A percentile compares a stretch with the other conserved stretches of the same genome.
These are phyloP conservation scores for Drosophila cracens DNA, from an alignment of 2,888 invertebrate species.

Conservation along the genomic window DNA sequence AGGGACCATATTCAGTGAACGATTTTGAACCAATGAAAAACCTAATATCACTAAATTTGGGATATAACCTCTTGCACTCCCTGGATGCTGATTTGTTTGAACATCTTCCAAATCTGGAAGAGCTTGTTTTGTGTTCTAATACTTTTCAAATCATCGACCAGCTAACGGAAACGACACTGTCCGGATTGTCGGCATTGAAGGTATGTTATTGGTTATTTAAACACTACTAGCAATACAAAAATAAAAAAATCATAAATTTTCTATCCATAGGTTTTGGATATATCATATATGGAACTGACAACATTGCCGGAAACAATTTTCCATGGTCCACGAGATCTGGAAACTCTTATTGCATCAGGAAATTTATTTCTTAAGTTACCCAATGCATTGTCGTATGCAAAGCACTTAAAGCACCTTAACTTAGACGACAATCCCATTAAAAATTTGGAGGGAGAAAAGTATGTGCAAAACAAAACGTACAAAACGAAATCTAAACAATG, in stretches of 20 bases:
- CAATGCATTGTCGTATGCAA: constrained; percentile 87
- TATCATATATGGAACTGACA: constrained; percentile 88
- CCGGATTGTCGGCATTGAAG: constrained; percentile 88
- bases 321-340: constrained; percentile 88
- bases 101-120: constrained; percentile 89
- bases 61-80: constrained; percentile 89
- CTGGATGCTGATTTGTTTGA: constrained; percentile 91
- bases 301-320: constrained; percentile 88
- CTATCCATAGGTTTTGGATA: constrained; percentile 87
- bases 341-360: constrained; percentile 88
- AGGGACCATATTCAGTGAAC: constrained; percentile 85
- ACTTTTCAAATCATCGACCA: constrained; percentile 89
- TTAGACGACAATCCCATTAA: constrained; percentile 90
- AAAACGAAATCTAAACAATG: not conserved
- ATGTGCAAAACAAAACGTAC: constrained; percentile 35
- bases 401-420: constrained; percentile 87
- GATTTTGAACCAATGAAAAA: constrained; percentile 75
- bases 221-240: not conserved
- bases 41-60: constrained; percentile 86
- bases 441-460: constrained; percentile 86
- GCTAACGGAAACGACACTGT: constrained; percentile 88
- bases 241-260: not conserved
- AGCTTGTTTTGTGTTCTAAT: constrained; percentile 90
- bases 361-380: constrained; percentile 88
- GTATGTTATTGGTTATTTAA: constrained; percentile 83